Percentiles rank a stretch among this genome's conserved stretches.
Evolutionary conservation across 2,888 invertebrate genomes (phyloP).

Genomic region (Melanotus villosus): DNA sequence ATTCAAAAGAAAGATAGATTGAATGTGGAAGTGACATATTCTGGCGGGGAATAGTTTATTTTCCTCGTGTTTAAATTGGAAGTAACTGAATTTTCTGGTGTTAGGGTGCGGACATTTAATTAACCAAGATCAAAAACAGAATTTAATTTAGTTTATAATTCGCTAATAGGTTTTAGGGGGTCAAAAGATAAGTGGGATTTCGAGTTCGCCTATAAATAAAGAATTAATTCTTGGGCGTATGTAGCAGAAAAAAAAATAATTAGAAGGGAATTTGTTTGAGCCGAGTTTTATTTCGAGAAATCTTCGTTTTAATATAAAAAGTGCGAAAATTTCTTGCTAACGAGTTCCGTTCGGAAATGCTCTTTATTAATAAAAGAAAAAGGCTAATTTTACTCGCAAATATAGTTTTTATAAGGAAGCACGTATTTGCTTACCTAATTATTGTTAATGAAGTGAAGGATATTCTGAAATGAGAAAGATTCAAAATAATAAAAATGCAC

Average conservation of each 20-base stretch:
- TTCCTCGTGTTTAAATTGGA: neutral
- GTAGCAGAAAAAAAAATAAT: no score
- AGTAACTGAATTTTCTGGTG: slow-evolving; percentile 3
- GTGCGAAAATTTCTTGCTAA: no score
- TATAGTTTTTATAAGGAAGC: no score
- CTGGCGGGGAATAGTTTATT: neutral
- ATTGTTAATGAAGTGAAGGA: neutral
- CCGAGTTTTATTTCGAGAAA: no score
- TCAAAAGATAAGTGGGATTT: no score
- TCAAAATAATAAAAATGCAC: slow-evolving; percentile 33
- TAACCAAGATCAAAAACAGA: slow-evolving; percentile 17
- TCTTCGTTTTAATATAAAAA: no score
- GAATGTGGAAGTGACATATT: neutral
- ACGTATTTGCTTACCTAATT: neutral
- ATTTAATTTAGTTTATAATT: slow-evolving; percentile 12
- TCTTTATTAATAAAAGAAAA: no score
- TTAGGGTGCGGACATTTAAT: slow-evolving; percentile 9
- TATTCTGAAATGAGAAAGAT: neutral
- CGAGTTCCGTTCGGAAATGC: no score
- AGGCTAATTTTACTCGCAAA: neutral
- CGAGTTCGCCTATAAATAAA: no score
- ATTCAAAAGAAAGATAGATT: no score
- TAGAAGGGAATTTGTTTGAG: no score
- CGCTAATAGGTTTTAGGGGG: neutral
- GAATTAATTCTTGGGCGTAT: no score